phyloP scores from a whole-genome alignment of 2,888 invertebrate genomes.

The Pseudoips prasinana region DNA sequence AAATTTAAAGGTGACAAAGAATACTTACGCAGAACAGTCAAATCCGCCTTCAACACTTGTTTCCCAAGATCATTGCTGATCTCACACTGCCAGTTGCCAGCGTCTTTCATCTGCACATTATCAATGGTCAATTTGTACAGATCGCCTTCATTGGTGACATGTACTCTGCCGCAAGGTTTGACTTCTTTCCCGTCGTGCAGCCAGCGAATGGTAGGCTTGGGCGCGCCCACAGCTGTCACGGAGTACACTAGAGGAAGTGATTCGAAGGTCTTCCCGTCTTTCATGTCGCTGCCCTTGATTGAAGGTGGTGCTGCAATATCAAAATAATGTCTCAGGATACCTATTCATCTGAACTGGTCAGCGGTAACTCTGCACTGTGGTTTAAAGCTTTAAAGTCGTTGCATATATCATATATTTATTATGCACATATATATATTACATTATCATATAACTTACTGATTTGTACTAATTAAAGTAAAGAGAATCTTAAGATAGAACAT shows the following conservation, averaged over 20 bases:
- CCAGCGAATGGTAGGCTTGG: constrained; percentile 91
- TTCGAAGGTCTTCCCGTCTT: constrained; percentile 88
- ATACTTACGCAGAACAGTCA: constrained; percentile 87
- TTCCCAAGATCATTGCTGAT: constrained; percentile 93
- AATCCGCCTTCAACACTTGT: constrained; percentile 86
- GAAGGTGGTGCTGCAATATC: constrained; percentile 84
- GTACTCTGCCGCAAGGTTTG: constrained; percentile 83
- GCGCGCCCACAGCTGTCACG: constrained; percentile 88
- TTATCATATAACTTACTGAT: no score
- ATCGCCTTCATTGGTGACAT: constrained; percentile 85
- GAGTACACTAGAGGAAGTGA: constrained; percentile 91
- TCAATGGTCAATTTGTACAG: constrained; percentile 88
- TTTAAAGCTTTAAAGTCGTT: no score
- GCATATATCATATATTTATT: no score
- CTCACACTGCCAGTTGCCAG: constrained; percentile 91
- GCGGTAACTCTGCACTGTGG: no score
- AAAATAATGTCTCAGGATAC: no score
- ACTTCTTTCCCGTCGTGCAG: constrained; percentile 88
- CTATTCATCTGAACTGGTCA: no score
- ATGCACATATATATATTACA: no score
- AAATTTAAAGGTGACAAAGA: no score
- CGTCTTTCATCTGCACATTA: constrained; percentile 86
- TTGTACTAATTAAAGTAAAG: no score
- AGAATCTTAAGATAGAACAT: no score
- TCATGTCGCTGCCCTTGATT: constrained; percentile 87